Evolutionary conservation across 35 echinoderm and acorn worm species (phyloP).

Genomic region (Apostichopus californicus): DNA sequence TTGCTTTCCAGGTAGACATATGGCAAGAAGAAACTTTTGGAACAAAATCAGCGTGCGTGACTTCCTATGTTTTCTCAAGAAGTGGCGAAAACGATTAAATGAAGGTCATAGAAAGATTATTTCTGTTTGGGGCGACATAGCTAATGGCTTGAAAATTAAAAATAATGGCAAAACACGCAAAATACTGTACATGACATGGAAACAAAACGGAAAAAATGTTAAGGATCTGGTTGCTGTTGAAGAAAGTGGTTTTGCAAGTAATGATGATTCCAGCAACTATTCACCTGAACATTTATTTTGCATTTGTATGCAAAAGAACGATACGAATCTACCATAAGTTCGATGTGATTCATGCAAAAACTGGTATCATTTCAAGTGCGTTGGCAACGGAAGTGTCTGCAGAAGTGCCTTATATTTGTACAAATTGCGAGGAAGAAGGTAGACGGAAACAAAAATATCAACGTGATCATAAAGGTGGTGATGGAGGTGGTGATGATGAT

Average conservation of each 20-base stretch:
- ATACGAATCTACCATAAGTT: too few relatives aligned
- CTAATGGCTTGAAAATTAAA: neutral
- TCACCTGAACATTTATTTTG: neutral
- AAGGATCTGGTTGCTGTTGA: neutral
- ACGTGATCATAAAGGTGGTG: neutral
- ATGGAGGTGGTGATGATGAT: neutral
- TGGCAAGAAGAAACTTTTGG: neutral
- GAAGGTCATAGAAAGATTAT: neutral
- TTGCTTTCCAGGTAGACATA: too few relatives aligned
- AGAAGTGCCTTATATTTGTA: neutral
- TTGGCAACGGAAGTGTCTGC: neutral
- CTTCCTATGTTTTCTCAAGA: neutral
- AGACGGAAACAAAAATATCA: neutral
- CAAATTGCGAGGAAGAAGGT: neutral
- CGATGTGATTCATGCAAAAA: too few relatives aligned
- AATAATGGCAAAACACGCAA: neutral
- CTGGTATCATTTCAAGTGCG: neutral
- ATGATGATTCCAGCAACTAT: neutral
- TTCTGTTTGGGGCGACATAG: neutral
- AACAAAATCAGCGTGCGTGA: neutral
- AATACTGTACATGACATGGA: neutral
- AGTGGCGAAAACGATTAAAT: neutral
- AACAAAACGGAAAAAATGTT: neutral
- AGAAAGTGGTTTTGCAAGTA: neutral
- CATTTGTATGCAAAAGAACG: neutral